phyloP scores from a whole-genome alignment of 2,888 invertebrate species.

The Chaetogeoica ovagalla region DNA sequence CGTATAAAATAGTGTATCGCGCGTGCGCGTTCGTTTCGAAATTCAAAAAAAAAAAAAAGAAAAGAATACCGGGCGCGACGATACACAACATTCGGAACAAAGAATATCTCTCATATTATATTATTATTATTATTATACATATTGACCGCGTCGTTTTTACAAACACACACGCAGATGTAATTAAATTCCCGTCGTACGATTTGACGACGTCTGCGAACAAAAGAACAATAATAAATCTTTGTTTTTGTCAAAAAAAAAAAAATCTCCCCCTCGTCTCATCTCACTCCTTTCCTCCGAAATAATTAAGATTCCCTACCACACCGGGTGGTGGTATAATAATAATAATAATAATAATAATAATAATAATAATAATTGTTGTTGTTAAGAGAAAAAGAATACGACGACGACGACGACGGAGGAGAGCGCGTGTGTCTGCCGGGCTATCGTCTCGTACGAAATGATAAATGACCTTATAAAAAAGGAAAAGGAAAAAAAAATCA shows the following conservation, averaged over 20 bases:
- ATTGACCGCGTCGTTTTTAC: slow-evolving; percentile 22
- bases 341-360: too few relatives aligned
- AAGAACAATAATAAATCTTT: slow-evolving; percentile 53
- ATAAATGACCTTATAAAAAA: slow-evolving; percentile 44
- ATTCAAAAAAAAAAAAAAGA: not conserved
- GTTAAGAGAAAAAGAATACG: slow-evolving; percentile 21
- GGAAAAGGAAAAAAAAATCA: slow-evolving; percentile 4
- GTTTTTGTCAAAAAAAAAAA: slow-evolving; percentile 50
- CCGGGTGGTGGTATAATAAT: not conserved
- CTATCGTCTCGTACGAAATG: slow-evolving; percentile 52
- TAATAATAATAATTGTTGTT: too few relatives aligned
- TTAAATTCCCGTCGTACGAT: slow-evolving; percentile 48
- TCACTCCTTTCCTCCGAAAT: slow-evolving; percentile 20
- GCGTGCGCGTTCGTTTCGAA: not conserved
- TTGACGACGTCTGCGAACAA: slow-evolving; percentile 45
- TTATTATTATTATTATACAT: slow-evolving; percentile 1
- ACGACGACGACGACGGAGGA: slow-evolving; percentile 46
- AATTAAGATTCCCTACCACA: slow-evolving; percentile 39
- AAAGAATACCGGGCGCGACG: not conserved
- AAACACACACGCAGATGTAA: slow-evolving; percentile 23
- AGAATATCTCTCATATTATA: too few relatives aligned
- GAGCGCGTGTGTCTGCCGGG: slow-evolving; percentile 48
- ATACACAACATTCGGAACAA: slow-evolving; percentile 12
- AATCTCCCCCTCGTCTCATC: too few relatives aligned
- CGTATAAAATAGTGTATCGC: too few relatives aligned